Percentiles rank a stretch among this genome's conserved stretches.
Conservation (phyloP, 2,113 vertebrate species). For the Lonchura striata region DNA sequence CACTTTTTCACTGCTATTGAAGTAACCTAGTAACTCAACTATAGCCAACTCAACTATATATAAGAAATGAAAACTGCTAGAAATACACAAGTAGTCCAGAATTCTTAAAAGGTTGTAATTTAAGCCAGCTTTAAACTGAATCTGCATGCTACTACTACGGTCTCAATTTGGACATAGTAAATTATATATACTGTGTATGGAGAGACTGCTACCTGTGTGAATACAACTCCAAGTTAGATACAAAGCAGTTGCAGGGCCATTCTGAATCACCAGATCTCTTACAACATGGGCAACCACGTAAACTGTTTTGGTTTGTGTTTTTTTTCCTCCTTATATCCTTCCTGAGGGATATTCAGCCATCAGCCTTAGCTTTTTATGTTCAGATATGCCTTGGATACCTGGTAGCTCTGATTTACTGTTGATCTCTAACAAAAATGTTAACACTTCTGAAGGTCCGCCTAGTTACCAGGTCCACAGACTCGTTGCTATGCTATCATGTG, state of each 20-base stretch:
- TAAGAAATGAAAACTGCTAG: background rate
- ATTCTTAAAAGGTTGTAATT: background rate
- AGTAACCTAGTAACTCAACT: background rate
- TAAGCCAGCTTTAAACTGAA: background rate
- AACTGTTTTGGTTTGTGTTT: background rate
- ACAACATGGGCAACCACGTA: background rate
- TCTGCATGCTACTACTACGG: background rate
- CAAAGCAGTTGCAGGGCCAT: background rate
- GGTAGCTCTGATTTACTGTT: background rate
- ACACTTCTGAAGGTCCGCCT: background rate
- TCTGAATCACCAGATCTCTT: background rate
- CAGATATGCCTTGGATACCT: background rate
- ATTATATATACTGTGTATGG: fast-evolving
- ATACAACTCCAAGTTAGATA: background rate
- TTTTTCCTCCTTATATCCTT: background rate
- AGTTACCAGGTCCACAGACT: background rate
- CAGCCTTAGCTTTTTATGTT: background rate
- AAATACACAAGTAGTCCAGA: background rate
- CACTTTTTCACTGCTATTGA: background rate
- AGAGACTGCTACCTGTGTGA: background rate
- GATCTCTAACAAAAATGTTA: background rate
- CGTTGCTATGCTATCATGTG: fast-evolving
- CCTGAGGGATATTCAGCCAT: background rate
- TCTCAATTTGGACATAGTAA: background rate
- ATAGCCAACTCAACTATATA: fast-evolving